Evolutionary conservation across 2,888 invertebrate genomes (phyloP), one percentile per base, ranked within the genome.

Genomic region (Andrena hattorfiana): DNA sequence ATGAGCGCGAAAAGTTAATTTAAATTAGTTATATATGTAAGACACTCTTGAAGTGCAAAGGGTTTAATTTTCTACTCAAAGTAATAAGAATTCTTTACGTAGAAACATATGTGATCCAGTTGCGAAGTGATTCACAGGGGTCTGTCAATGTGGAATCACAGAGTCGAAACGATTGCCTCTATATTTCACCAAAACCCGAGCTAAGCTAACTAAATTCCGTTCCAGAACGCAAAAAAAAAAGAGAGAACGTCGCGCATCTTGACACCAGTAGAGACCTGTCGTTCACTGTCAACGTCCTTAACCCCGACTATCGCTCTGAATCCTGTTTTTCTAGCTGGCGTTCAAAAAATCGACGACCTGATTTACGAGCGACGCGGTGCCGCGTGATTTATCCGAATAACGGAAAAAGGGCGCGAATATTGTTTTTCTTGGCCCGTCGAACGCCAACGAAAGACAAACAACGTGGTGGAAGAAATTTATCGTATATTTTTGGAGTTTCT

Each of bases 351-450:
- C 67, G 26, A 62, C 62, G 51, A 5, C 13, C 8, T 79, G 79
- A 68, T 70, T 78, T 63, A 78, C 32, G 32, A 56, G 35, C 56
- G 6, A 16, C 23, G 2, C 30, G 30, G 20, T 56, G 8, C 6
- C 10, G 16, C 20, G n/a, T 68, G 67, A 77, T 78, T 78, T 68
- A 78, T 78, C 23, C 26, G 54, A 62, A 68, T 51, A 10, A 16
- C n/a, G 26, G 59, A 35, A n/a, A 59, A 59, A 42, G 8, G 6
- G 28, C 32, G 32, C 16, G 8, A 16, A 26, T 75, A 66, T 75
- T 76, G 51, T 75, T 77, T 59, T 20, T 35, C 28, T 77, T 75
- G 69, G 69, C 35, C 2, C 26, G 1, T 6, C 5, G 26, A 2
- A 16, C 0, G 5, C 10, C 59, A n/a, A n/a, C 48, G 23, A 26